Conservation (phyloP, 2,113 vertebrate species). For the Amazona vittata region DNA sequence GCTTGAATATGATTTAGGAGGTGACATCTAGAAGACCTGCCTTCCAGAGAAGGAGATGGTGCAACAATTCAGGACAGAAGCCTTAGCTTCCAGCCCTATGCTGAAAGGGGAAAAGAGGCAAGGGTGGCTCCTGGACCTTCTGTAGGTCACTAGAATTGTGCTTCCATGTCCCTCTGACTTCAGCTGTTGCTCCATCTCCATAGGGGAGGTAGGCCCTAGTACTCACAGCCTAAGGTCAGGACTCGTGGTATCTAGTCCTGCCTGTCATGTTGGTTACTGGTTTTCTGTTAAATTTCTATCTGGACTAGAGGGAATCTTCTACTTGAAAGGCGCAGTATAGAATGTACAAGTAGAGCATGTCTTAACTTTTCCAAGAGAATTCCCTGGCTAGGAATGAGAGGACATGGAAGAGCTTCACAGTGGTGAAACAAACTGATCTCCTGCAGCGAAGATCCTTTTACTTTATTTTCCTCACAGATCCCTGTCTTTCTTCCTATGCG, state of each 20-base stretch:
- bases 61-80: neutral
- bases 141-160: neutral
- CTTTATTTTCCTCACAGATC: neutral
- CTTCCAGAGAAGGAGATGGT: neutral
- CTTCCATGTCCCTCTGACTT: neutral
- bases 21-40: neutral
- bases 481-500: slow-evolving; percentile 60
- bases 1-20: neutral
- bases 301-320: neutral
- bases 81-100: neutral
- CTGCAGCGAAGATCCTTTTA: neutral
- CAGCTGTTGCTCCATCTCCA: neutral
- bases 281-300: neutral
- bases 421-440: neutral
- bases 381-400: neutral
- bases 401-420: neutral
- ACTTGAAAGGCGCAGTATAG: neutral
- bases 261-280: neutral
- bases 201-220: neutral
- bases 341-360: neutral
- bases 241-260: neutral
- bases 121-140: neutral
- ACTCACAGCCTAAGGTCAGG: neutral
- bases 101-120: neutral
- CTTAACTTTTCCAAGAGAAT: neutral